phyloP scores from a whole-genome alignment of 1,140 invertebrate genomes.

The Drosophila trapezifrons region DNA sequence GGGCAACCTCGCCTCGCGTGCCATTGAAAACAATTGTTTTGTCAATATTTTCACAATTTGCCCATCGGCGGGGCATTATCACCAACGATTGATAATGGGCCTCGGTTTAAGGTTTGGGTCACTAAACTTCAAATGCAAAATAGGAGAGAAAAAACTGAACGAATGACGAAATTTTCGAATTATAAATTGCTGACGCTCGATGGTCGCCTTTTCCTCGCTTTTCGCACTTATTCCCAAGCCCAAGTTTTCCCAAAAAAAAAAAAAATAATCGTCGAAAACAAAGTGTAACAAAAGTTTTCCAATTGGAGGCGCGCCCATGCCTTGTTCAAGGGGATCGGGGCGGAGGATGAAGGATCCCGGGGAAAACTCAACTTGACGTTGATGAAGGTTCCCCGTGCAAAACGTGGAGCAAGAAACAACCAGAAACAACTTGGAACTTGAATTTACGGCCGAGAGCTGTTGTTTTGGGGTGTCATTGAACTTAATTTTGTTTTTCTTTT shows the following conservation, averaged over 20 bases:
- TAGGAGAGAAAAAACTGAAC: constrained; percentile 27
- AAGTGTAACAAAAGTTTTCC: constrained; percentile 80
- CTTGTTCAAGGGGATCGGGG: background rate
- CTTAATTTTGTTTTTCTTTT: constrained; percentile 73
- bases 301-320: constrained; percentile 55
- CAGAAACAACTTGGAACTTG: constrained; percentile 44
- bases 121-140: constrained; percentile 42
- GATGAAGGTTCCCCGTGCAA: constrained; percentile 58
- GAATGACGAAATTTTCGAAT: constrained; percentile 44
- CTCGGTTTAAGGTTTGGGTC: constrained; percentile 26
- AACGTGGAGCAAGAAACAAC: constrained; percentile 24
- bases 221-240: background rate
- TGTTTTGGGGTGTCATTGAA: constrained; percentile 78
- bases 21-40: constrained; percentile 74
- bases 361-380: constrained; percentile 63
- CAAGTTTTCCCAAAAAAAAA: no score
- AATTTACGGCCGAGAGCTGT: constrained; percentile 54
- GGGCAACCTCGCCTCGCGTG: constrained; percentile 51
- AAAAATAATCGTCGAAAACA: constrained; percentile 8
- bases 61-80: constrained; percentile 62
- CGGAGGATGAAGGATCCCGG: constrained; percentile 4
- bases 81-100: constrained; percentile 15
- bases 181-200: constrained; percentile 54
- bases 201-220: background rate
- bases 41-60: constrained; percentile 82